A percentile compares a stretch with the other conserved stretches of the same genome.
These are phyloP conservation scores for Parnassius smintheus DNA, from an alignment of 2,888 invertebrate species.

Conservation along the genomic window DNA sequence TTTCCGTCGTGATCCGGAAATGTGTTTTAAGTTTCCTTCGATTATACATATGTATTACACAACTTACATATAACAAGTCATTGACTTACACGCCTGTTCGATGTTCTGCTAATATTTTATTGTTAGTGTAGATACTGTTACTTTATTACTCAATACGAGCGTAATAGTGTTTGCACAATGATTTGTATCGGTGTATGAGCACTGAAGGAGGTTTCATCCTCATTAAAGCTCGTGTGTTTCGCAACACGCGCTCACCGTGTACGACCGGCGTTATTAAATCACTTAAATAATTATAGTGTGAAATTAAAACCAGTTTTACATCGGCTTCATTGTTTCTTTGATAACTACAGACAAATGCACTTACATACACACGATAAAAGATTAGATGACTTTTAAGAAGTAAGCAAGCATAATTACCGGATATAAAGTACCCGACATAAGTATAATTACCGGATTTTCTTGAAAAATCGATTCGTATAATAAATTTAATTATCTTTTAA, in stretches of 20 bases:
- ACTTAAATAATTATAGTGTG: slow-evolving; percentile 21
- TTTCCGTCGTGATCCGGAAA: no score
- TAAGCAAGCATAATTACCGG: no score
- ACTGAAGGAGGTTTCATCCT: slow-evolving; percentile 23
- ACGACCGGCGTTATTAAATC: slow-evolving; percentile 15
- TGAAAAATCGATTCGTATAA: no score
- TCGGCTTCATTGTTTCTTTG: slow-evolving; percentile 15
- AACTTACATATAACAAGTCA: no score
- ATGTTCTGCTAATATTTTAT: neutral
- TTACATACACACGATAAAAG: neutral
- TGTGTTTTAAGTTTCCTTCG: no score
- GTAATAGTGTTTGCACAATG: slow-evolving; percentile 25
- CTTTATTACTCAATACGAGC: slow-evolving; percentile 15
- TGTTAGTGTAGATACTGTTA: slow-evolving; percentile 1
- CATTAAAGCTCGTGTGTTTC: slow-evolving; percentile 25
- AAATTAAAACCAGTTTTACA: slow-evolving; percentile 15
- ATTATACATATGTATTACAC: no score
- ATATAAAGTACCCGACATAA: no score
- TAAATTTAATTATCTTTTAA: no score
- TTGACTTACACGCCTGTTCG: neutral
- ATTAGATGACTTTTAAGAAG: neutral
- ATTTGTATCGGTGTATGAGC: slow-evolving; percentile 27
- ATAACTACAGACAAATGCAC: neutral
- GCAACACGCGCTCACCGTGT: slow-evolving; percentile 10
- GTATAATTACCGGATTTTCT: no score